Base-by-base conservation (phyloP, 2,888 invertebrate species). In the Axea sp. region DNA sequence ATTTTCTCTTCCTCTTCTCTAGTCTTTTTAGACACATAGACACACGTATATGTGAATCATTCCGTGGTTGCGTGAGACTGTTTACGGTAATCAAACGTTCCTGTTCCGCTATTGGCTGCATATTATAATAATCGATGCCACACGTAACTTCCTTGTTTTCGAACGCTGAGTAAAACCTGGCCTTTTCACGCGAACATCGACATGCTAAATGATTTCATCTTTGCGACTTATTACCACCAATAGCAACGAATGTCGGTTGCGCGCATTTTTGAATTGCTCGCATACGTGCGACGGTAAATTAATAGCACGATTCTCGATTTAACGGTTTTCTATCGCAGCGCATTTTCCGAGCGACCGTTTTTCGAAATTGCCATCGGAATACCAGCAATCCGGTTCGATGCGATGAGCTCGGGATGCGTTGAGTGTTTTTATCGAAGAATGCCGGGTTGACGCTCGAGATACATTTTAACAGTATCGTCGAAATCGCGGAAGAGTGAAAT, bases 81-180 rank as follows among this genome's bases (percentile, higher is more conserved):
- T 87, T 86, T 85, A 87, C 86, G 81, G 86, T 87, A 85, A 87
- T 87, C 87, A 87, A 83, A 69, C 80, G 80, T 78, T 82, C 80
- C 81, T 80, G 81, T 82, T 84, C 83, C 84, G 85, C 84, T 86
- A 87, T 87, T 86, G 86, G 81, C 68, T 81, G 78, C 82, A 86
- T 87, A 87, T 87, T 86, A 87, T 84, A 85, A 87, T 87, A 85
- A 87, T 87, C 85, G 86, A 86, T 86, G 83, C 77, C 65, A 81
- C 78, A 83, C 84, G 84, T 83, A 84, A 85, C 83, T 87, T 86
- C 84, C 86, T 84, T 78, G 82, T 84, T 84, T 82, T 81, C 77
- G 47, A 75, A 72, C 64, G 47, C 30, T 69, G 47, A 60, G 64
- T 22, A 65, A 74, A 68, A 59, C 57, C 60, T 64, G 69, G 76